These are phyloP conservation scores for Silurus asotus DNA, from an alignment of 2,113 vertebrate genomes.

Conservation along the genomic window DNA sequence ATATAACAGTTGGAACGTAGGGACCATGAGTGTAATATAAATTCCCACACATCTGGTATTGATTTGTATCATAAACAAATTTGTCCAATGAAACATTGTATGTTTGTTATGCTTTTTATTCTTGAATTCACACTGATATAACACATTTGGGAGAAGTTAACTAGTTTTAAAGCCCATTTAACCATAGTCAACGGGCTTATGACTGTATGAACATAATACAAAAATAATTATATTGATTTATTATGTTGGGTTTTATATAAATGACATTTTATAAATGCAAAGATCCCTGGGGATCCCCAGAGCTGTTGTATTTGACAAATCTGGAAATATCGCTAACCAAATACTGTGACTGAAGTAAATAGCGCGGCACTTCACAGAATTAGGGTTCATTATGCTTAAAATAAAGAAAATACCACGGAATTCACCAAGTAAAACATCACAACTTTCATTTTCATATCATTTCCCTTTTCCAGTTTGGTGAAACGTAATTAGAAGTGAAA, in stretches of 20 bases:
- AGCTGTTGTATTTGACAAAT: background rate
- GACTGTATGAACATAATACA: background rate
- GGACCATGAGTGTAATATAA: background rate
- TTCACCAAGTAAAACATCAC: background rate
- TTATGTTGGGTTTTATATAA: background rate
- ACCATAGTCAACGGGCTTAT: background rate
- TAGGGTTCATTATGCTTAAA: background rate
- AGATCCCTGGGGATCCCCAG: background rate
- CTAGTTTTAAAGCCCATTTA: background rate
- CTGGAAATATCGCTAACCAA: background rate
- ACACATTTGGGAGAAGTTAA: background rate
- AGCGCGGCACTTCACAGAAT: background rate
- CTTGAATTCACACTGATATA: background rate
- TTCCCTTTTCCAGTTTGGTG: background rate
- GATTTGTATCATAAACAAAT: background rate
- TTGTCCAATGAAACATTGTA: background rate
- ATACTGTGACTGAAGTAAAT: background rate
- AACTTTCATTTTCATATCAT: conserved; percentile 8
- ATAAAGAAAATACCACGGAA: background rate
- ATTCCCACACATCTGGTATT: background rate
- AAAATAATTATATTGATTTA: background rate
- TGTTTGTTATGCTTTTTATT: background rate
- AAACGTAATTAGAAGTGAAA: background rate
- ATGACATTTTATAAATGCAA: background rate
- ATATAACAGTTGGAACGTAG: background rate